Conservation (phyloP, 2,113 vertebrate genomes). For the Buteo buteo region DNA sequence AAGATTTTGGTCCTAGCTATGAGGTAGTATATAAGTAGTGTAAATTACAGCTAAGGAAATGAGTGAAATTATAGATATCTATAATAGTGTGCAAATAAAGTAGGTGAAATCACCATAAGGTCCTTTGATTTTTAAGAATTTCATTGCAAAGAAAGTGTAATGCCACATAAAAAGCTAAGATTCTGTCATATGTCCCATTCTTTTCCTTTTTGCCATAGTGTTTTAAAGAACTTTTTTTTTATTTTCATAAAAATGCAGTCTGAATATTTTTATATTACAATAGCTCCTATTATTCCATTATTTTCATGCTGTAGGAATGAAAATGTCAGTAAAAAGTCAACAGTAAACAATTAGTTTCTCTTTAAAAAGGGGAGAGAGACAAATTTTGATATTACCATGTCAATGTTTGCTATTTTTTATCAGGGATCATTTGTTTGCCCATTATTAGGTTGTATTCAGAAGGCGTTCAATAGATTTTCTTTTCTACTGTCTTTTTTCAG, state of each 20-base stretch:
- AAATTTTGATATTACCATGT: not conserved
- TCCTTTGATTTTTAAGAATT: not conserved
- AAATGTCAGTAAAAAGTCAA: not conserved
- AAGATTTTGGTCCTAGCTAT: not conserved
- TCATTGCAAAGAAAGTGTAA: not conserved
- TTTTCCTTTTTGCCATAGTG: not conserved
- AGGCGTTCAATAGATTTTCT: not conserved
- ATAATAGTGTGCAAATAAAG: not conserved
- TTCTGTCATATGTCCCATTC: not conserved
- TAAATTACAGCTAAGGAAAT: not conserved
- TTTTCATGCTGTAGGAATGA: not conserved
- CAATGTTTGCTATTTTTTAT: not conserved
- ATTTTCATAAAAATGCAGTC: not conserved
- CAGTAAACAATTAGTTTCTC: not conserved
- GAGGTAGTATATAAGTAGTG: not conserved
- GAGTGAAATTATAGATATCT: not conserved
- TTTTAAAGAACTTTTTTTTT: not conserved
- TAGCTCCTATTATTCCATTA: not conserved
- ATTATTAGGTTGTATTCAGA: not conserved
- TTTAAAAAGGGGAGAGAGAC: not conserved
- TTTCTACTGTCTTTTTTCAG: not conserved
- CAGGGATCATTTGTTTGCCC: not conserved
- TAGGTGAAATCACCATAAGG: not conserved
- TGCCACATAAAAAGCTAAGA: not conserved
- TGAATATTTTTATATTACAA: not conserved